Percentiles rank a stretch among this genome's conserved stretches.
Evolutionary conservation across 2,113 vertebrate species (phyloP).

Genomic region (Rhipidura dahli): DNA sequence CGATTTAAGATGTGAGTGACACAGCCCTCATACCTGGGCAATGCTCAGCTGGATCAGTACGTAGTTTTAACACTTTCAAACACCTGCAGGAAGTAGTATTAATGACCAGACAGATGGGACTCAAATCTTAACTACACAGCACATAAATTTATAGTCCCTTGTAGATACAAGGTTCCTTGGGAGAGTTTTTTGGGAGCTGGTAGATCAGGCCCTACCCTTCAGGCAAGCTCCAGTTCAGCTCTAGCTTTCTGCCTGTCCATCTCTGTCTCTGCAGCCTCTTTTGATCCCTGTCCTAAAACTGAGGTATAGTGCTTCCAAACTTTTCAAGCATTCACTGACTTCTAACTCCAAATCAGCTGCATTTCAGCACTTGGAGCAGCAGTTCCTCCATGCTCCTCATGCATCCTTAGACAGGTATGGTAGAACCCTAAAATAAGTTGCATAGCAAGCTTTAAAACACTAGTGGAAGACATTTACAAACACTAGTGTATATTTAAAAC

Average conservation of each 20-base stretch:
- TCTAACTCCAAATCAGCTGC: neutral
- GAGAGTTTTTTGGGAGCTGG: neutral
- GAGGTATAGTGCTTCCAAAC: neutral
- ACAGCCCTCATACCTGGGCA: neutral
- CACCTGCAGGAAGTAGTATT: neutral
- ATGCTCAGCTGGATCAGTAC: neutral
- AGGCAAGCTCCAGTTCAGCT: neutral
- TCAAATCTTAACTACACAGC: neutral
- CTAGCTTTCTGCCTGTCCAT: neutral
- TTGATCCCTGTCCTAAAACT: neutral
- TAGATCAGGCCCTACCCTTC: neutral
- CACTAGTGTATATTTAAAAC: neutral
- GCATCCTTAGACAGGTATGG: neutral
- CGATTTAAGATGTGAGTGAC: neutral
- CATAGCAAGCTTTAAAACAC: neutral
- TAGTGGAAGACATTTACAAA: neutral
- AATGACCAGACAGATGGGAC: neutral
- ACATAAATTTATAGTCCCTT: neutral
- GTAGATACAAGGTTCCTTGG: neutral
- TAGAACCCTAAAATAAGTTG: neutral
- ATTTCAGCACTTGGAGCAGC: neutral
- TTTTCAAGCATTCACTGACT: neutral
- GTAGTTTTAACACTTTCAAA: neutral
- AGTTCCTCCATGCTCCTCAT: neutral
- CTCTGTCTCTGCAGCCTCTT: neutral